Evolutionary conservation across 1,140 invertebrate species (phyloP).

Genomic region (Drosophila tani): DNA sequence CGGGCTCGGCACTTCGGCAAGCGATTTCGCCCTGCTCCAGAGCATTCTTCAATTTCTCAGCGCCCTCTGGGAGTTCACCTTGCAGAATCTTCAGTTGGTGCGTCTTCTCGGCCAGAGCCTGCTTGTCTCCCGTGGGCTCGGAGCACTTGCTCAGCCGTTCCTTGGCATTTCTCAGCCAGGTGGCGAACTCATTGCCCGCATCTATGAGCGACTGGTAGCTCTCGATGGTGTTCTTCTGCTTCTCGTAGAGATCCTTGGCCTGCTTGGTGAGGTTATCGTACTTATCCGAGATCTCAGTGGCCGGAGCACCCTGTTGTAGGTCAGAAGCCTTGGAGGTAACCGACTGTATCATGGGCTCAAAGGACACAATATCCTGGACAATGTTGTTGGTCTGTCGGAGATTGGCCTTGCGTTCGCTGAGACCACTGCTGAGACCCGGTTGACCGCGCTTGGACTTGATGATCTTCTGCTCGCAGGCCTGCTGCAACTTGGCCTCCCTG

Average conservation of each 20-base stretch:
- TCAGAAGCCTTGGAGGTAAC: constrained; percentile 96
- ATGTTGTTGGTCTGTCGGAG: constrained; percentile 96
- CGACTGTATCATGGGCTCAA: constrained; percentile 97
- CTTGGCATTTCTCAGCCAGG: constrained; percentile 95
- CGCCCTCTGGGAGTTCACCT: constrained; percentile 92
- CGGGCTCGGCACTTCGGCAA: constrained; percentile 92
- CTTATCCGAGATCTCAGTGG: constrained; percentile 95
- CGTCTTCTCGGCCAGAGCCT: constrained; percentile 93
- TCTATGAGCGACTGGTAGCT: constrained; percentile 96
- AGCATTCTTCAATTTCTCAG: constrained; percentile 92
- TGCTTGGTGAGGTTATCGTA: constrained; percentile 95
- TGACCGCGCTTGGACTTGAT: constrained; percentile 91
- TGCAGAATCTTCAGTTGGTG: constrained; percentile 93
- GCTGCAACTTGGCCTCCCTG: constrained; percentile 96
- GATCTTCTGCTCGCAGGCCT: constrained; percentile 95
- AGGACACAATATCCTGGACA: constrained; percentile 96
- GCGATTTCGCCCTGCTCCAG: constrained; percentile 93
- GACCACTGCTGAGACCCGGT: constrained; percentile 90
- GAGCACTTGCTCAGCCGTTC: constrained; percentile 97
- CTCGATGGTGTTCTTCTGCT: constrained; percentile 95
- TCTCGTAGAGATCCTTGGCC: constrained; percentile 95
- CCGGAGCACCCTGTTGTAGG: constrained; percentile 93
- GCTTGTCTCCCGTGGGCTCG: constrained; percentile 97
- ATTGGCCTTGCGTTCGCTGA: constrained; percentile 94
- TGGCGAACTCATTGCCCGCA: constrained; percentile 94